Base-by-base conservation (phyloP, 2,113 vertebrate genomes). In the Bubo blakistoni region DNA sequence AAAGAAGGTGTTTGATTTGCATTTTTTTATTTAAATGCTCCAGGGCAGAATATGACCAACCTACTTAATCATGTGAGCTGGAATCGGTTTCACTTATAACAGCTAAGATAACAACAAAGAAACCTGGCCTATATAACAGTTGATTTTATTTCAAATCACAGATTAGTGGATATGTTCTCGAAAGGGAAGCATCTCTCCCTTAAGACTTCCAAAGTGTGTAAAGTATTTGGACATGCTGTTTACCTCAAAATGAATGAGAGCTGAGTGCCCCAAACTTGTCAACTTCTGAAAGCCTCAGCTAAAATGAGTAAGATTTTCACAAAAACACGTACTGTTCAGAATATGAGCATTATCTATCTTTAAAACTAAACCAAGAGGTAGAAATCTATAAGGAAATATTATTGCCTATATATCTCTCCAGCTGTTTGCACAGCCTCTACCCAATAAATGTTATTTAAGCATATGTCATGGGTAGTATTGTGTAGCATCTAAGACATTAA, bases 41-140 rank as follows among this genome's bases (percentile, higher is more conserved):
- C 74, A 85, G 90, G 93, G 78, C 78, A 86, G 38, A 93, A 55
- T 91, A 46, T 85, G 87, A 95, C 30, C 84, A 76, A 81, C 36
- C 77, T 81, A 34, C 38, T 70, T 78, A 88, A 82, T 57, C 66
- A 87, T 0, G 0, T 61, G 81, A 94, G 57, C 34, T 84, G 81
- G 58, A 87, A 72, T 92, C 36, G 8, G 73, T 92, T 96, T 82
- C 81, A 87, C 51, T 90, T 96, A 21, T n/a, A 95, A 57, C 22
- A 84, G 62, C 69, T 51, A 52, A 91, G 81, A 73, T 92, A 92
- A 86, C 59, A 91, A 66, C 81, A 93, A 88, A 88, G 65, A 65
- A 67, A 70, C 62, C 24, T 79, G 66, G 21, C 54, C 62, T 91
- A 11, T 54, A 66, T 66, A 77, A 16, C 36, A 70, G 51, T 59